Base-by-base conservation (phyloP, 2,113 vertebrate species). In the Pyxicephalus adspersus region DNA sequence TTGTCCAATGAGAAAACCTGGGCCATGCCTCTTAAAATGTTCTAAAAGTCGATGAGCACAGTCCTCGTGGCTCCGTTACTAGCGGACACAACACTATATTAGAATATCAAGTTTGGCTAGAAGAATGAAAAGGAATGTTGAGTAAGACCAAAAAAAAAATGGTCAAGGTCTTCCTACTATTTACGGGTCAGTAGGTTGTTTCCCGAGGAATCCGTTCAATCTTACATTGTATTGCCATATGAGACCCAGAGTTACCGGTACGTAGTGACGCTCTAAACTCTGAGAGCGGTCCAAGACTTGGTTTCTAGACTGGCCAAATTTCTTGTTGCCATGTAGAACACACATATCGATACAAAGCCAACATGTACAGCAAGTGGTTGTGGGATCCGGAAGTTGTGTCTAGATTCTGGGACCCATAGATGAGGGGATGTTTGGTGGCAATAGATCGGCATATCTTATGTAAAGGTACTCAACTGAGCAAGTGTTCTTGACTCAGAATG, bases 161-260 rank as follows among this genome's bases (percentile, higher is more conserved):
- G 16, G 51, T 64, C 29, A 25, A 2, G 23, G 75, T 65, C 75
- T 77, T 77, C 75, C 75, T 64, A 22, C 34, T 34, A 25, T 45
- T 77, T 45, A 19, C 52, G 31, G 22, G 28, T 61, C 20, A 29
- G 13, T 38, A 23, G 8, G 16, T 31, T 31, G 20, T 34, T 45
- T 29, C 31, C 16, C 25, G 22, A 74, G 29, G 28, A 29, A 16
- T 22, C 52, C 26, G 4, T 26, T 70, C 26, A 7, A 29, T 45
- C 29, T n/a, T 38, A 25, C 52, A 17, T 23, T 50, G 19, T 22
- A 23, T 70, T 28, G 50, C 45, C 38, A n/a, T 61, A 61, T 22
- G 23, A 61, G 58, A 45, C 23, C 25, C 19, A 22, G n/a, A 45
- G 31, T 38, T 13, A 19, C n/a, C 9, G 28, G 67, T 52, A 70